Base-by-base conservation (phyloP, 2,888 invertebrate species). In the Ophion ellenae region DNA sequence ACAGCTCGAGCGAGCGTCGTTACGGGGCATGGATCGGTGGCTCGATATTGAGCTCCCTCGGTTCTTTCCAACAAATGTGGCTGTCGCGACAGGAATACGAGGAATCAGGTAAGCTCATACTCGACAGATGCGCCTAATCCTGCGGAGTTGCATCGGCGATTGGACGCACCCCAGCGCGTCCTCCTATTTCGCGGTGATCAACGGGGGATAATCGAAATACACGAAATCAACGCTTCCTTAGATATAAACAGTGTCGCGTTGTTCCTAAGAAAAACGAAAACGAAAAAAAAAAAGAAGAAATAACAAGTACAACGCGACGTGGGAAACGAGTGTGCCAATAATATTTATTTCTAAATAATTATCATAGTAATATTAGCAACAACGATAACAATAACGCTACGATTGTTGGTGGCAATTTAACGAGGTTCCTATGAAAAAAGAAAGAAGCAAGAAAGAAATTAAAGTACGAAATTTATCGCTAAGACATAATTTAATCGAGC, bases 11-110 rank as follows among this genome's bases (percentile, higher is more conserved):
- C 59, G 97, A 97, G 93, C 93, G 97, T 80, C 94, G 96, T 82
- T 97, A 96, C 93, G 96, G 96, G 78, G 96, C 97, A 53, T 97
- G 97, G 97, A 96, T 97, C 87, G 97, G 97, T 24, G 97, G 97
- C 32, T 97, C 97, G 0, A 97, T 97, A 87, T 94, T 97, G 63
- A 96, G 96, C 57, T 97, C 97, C 0, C 92, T 97, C 89, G 97
- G 97, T 63, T 96, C 96, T 1, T 97, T 97, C 93, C 97, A 97
- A 90, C 97, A 97, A 91, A 96, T 97, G 95, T 97, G 97, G 97
- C 95, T 97, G 79, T 96, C 96, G 17, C 96, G 96, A 90, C 96
- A 96, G 90, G 97, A 97, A 90, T 97, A 97, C 93, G 97, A 97
- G 86, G 97, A 97, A 92, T 95, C 95, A 20, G 97, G 97, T 10